phyloP scores from a whole-genome alignment of 1,140 invertebrate genomes.

The Drosophila sucinea region DNA sequence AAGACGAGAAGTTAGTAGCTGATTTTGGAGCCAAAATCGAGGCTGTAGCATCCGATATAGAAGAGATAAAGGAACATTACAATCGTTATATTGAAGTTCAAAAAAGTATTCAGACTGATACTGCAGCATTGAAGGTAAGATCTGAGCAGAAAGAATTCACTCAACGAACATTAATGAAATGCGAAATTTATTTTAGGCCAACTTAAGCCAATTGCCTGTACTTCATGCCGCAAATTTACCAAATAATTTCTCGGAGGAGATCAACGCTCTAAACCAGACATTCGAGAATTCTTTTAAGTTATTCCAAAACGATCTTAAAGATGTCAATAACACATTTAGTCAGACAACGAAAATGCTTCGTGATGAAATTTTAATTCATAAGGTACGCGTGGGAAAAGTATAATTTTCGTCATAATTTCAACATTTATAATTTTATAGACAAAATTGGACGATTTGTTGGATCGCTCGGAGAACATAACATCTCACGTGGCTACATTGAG shows the following conservation, averaged over 20 bases:
- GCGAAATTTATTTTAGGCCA: conserved; percentile 34
- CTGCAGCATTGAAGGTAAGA: conserved; percentile 56
- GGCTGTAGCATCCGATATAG: conserved; percentile 69
- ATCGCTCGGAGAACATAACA: conserved; percentile 71
- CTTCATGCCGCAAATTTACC: conserved; percentile 38
- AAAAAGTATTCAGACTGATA: conserved; percentile 58
- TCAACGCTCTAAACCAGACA: conserved; percentile 48
- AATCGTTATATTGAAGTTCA: conserved; percentile 62
- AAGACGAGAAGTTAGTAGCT: conserved; percentile 76
- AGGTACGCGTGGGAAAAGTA: conserved; percentile 31
- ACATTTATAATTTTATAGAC: conserved; percentile 42
- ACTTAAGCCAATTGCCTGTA: conserved; percentile 53
- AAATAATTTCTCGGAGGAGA: conserved; percentile 59
- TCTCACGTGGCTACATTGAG: conserved; percentile 75
- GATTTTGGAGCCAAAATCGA: conserved; percentile 81
- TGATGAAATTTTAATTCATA: conserved; percentile 65
- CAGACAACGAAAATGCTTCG: conserved; percentile 69
- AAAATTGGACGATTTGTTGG: conserved; percentile 72
- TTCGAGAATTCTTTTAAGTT: conserved; percentile 44
- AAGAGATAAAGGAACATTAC: conserved; percentile 74
- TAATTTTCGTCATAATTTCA: not conserved
- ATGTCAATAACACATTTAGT: conserved; percentile 69
- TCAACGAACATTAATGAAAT: not conserved
- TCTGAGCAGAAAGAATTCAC: too few species aligned
- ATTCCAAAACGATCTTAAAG: conserved; percentile 51